phyloP scores from a whole-genome alignment of 2,888 invertebrate genomes.

The Tryphoninae sp. region DNA sequence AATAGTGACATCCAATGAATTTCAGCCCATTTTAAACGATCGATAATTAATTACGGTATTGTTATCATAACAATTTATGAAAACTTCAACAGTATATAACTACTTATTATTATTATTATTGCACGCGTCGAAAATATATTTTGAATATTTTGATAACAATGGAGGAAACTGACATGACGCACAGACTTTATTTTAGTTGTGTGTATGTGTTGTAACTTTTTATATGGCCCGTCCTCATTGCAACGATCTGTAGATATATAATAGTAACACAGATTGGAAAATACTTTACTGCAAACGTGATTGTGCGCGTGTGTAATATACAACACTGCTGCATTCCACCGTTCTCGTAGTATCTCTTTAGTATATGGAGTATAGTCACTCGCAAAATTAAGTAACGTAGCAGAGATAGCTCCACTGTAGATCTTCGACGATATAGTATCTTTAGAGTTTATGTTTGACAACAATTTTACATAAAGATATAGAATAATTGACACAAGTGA shows the following conservation, averaged over 20 bases:
- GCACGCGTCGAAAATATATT: too few species aligned
- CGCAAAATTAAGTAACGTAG: slow-evolving; percentile 13
- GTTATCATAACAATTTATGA: too few species aligned
- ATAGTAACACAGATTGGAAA: slow-evolving; percentile 16
- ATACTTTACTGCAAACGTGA: slow-evolving; percentile 18
- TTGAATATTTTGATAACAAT: neutral
- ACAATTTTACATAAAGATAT: neutral
- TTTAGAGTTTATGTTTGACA: neutral
- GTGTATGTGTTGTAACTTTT: neutral
- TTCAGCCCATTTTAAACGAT: neutral
- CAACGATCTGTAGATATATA: neutral
- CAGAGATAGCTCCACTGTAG: neutral
- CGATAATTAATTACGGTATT: too few species aligned
- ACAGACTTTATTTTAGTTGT: neutral
- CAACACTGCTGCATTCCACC: neutral
- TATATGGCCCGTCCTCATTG: neutral
- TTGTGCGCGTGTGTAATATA: neutral
- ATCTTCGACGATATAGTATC: neutral
- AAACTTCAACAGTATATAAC: too few species aligned
- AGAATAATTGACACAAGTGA: too few species aligned
- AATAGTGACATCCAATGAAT: neutral
- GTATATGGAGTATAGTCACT: slow-evolving; percentile 30
- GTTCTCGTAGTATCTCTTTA: slow-evolving; percentile 6
- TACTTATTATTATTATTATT: too few species aligned
- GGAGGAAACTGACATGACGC: neutral